Evolutionary conservation across 2,888 invertebrate species (phyloP), one percentile per base, ranked within the genome.

Genomic region (Chalcosyrphus nemorum): DNA sequence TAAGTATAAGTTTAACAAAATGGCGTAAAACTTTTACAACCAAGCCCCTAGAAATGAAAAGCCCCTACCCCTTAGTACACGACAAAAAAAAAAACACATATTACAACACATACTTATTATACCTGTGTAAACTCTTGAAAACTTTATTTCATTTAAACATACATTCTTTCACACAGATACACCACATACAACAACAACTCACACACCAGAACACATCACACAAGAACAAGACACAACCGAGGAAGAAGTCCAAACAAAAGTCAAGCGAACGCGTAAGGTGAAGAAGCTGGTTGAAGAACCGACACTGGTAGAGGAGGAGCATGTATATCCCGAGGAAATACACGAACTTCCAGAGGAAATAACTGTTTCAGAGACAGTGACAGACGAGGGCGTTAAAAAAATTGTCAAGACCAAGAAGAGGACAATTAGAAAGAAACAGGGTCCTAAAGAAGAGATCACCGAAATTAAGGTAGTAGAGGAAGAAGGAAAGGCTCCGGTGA

Each of bases 151-250:
- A 75, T 85, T 86, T 86, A 87, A 87, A 88, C 87, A 81, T 85
- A 86, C 86, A 88, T 86, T 88, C 87, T 89, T 87, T 89, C 87
- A 90, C 87, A 89, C 89, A 89, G 90, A 90, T 90, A 90, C 88
- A 88, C 86, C 86, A 87, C 86, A 89, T 87, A 87, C 81, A 78
- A 86, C 81, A 78, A 86, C 81, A 86, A 91, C 87, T 89, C 90
- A 89, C 92, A 90, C 87, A 90, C 59, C 89, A 87, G 88, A 89
- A 89, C 91, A 92, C 88, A 90, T 90, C 86, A 90, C 88, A 90
- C 92, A 90, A 90, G 91, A 86, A 86, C 86, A 77, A 63, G 71
- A 76, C 57, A 90, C 88, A 50, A 88, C 81, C 89, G 54, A 66
- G 47, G 61, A 72, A 27, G 59, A 72, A 35, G 41, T 77, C 21